Evolutionary conservation across 2,113 vertebrate species (phyloP).

Genomic region (Campylomormyrus tamandua): DNA sequence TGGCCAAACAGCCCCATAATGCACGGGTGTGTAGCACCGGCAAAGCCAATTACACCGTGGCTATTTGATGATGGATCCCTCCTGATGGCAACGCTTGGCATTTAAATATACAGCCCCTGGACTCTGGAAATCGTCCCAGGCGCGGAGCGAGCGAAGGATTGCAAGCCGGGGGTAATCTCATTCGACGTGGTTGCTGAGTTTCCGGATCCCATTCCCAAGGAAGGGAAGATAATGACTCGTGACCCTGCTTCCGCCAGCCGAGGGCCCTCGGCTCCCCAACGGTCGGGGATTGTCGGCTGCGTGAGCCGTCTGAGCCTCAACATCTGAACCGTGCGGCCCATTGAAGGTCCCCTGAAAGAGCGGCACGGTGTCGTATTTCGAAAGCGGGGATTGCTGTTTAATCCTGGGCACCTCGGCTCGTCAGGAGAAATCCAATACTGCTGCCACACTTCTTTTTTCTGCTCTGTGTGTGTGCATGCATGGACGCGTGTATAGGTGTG

Average conservation of each 20-base stretch:
- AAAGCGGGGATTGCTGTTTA: conserved; percentile 4
- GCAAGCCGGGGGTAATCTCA: conserved; percentile 63
- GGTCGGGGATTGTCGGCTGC: conserved; percentile 46
- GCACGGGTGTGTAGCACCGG: conserved; percentile 56
- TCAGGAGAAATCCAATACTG: not conserved
- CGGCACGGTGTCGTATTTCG: conserved; percentile 58
- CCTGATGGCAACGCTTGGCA: conserved; percentile 57
- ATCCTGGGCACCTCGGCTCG: not conserved
- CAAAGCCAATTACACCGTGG: conserved; percentile 66
- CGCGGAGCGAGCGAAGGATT: conserved; percentile 35
- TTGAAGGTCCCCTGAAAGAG: conserved; percentile 45
- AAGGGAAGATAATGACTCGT: conserved; percentile 3
- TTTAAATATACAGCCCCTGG: conserved; percentile 59
- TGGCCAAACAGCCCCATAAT: conserved; percentile 58
- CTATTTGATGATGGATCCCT: conserved; percentile 59
- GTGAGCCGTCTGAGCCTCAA: conserved; percentile 56
- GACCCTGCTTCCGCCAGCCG: not conserved
- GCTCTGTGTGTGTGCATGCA: not conserved
- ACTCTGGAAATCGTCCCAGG: conserved; percentile 49
- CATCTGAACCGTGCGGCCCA: conserved; percentile 51
- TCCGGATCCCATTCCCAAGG: conserved; percentile 52
- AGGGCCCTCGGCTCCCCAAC: not conserved
- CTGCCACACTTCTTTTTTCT: not conserved
- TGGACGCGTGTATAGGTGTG: not conserved
- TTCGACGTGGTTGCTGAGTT: conserved; percentile 65